Evolutionary conservation across 2,113 vertebrate species (phyloP).

Genomic region (Eptesicus fuscus): DNA sequence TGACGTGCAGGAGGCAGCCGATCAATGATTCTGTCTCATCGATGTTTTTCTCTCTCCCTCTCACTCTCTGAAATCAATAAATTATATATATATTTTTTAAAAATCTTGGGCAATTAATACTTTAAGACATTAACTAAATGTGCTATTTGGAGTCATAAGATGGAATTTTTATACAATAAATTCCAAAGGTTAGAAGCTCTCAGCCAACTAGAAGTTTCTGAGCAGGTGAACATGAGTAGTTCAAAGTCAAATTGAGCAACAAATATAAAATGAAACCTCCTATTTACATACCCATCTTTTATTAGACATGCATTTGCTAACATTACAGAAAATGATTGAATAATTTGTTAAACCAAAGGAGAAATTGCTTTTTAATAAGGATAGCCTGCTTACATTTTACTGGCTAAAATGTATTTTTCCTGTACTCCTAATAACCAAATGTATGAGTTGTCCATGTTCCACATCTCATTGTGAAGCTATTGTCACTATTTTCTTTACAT

Average conservation of each 20-base stretch:
- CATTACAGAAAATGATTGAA: slow-evolving; percentile 52
- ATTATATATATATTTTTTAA: too few relatives aligned
- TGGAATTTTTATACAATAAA: slow-evolving; percentile 44
- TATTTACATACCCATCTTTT: slow-evolving; percentile 57
- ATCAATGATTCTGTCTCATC: too few relatives aligned
- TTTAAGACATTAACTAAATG: slow-evolving; percentile 45
- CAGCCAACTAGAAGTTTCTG: slow-evolving; percentile 50
- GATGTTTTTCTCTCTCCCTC: too few relatives aligned
- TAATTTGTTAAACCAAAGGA: slow-evolving; percentile 4
- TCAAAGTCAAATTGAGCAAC: slow-evolving; percentile 64
- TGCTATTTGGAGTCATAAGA: neutral
- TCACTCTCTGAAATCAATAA: too few relatives aligned
- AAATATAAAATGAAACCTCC: slow-evolving; percentile 57
- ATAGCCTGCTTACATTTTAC: neutral
- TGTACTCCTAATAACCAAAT: neutral
- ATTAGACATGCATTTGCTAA: slow-evolving; percentile 50
- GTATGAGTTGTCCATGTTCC: slow-evolving; percentile 25
- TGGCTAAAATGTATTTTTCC: neutral
- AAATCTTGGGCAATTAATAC: neutral
- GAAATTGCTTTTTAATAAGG: slow-evolving; percentile 24
- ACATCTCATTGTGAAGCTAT: neutral
- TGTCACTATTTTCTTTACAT: neutral
- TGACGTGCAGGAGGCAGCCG: too few relatives aligned
- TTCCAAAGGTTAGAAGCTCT: slow-evolving; percentile 31
- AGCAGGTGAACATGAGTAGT: neutral